These are phyloP conservation scores for Andrena flavipes DNA, from an alignment of 2,888 invertebrate species.

Conservation along the genomic window DNA sequence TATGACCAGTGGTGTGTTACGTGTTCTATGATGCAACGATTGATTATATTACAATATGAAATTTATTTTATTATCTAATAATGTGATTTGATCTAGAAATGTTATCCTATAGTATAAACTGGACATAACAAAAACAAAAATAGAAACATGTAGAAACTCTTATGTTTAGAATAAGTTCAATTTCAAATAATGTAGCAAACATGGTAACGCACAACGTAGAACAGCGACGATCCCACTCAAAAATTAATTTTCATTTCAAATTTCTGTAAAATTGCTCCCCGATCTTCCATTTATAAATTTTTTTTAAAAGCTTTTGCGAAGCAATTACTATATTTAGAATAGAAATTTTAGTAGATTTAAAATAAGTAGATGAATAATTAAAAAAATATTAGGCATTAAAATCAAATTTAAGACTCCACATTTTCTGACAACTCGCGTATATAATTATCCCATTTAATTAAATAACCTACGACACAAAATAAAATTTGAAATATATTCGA, in stretches of 20 bases:
- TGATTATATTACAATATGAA: background rate
- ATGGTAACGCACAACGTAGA: constrained; percentile 10
- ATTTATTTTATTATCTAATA: background rate
- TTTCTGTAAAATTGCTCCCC: background rate
- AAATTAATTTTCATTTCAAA: constrained; percentile 2
- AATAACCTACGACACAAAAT: background rate
- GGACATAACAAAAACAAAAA: background rate
- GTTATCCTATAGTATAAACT: background rate
- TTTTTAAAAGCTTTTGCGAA: constrained; percentile 36
- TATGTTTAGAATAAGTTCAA: background rate
- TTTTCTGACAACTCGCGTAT: background rate
- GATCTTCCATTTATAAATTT: constrained; percentile 54
- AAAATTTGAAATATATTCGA: background rate
- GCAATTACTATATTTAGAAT: constrained; percentile 23
- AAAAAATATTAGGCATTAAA: constrained; percentile 4
- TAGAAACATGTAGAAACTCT: background rate
- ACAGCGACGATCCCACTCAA: constrained; percentile 4
- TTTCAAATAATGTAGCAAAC: background rate
- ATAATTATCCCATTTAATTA: background rate
- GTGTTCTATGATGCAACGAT: background rate
- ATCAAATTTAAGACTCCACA: constrained; percentile 39
- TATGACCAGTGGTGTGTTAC: constrained; percentile 3
- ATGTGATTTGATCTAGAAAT: background rate
- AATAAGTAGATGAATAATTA: constrained; percentile 35
- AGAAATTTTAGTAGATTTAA: constrained; percentile 37